Base-by-base conservation (phyloP, 2,888 invertebrate species). In the Dysmachus trigonus region DNA sequence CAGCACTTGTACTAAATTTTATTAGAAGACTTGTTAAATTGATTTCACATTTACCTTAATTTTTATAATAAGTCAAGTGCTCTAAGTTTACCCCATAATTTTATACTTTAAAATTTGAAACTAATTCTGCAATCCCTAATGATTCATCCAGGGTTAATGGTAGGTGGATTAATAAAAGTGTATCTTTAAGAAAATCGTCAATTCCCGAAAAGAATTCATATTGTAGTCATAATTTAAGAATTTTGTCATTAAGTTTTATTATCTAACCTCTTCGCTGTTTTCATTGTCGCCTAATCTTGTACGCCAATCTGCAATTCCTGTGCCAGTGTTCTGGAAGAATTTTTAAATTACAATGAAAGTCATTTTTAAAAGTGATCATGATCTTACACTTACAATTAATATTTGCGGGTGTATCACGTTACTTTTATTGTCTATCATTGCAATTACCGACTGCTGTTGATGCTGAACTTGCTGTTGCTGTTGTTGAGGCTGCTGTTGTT, bases 391-490 rank as follows among this genome's bases (percentile, higher is more conserved):
- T 88, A 89, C 89, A 86, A 89, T 85, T 74, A 89, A 88, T 86
- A 88, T 88, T 86, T 89, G 89, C 76, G 89, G 87, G 86, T 89
- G 89, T 86, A 93, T 93, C 90, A 93, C 93, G 89, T 93, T 93
- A 86, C 89, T 89, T 87, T 89, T 89, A 88, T 89, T 89, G 87
- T 90, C 89, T 81, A 89, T 89, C 86, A 89, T 88, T 33, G 88
- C 87, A 86, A 89, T 88, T 87, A 89, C 88, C 85, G 89, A 93
- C 88, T 93, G 93, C 91, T 93, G 91, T 90, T 93, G 91, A 89
- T 93, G 92, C 88, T 93, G 92, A 88, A 87, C 86, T 76, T 90
- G 91, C 88, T 93, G 87, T 30, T 87, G 87, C 71, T 86, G 86
- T 47, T 89, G 89, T 10, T 53, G 53, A n/a, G 31, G 38, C 15